phyloP scores from a whole-genome alignment of 2,888 invertebrate genomes.

The Nephrotoma flavescens region DNA sequence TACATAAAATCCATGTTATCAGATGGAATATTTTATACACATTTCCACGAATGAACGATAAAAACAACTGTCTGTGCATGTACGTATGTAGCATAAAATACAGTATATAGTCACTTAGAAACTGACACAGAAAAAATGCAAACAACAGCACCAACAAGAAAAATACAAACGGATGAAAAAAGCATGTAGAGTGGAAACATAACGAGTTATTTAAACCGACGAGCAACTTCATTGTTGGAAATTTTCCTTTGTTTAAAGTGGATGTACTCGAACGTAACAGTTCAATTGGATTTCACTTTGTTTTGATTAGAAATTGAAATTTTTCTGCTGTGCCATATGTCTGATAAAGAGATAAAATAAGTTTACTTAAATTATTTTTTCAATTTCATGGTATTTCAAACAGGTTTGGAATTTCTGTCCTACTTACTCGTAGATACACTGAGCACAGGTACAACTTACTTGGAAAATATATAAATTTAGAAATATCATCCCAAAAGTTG shows the following conservation, averaged over 20 bases:
- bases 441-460: too few species aligned
- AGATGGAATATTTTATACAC: background rate
- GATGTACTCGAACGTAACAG: background rate
- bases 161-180: background rate
- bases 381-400: too few species aligned
- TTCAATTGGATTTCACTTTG: background rate
- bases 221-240: background rate
- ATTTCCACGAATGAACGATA: background rate
- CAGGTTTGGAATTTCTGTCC: too few species aligned
- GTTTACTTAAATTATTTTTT: too few species aligned
- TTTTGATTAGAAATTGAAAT: background rate
- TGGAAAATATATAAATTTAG: too few species aligned
- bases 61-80: background rate
- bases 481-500: too few species aligned
- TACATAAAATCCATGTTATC: background rate
- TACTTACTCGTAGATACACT: too few species aligned
- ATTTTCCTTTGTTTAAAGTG: background rate
- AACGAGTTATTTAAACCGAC: background rate
- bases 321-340: too few species aligned
- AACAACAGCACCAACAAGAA: background rate
- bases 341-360: too few species aligned
- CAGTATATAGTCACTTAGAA: background rate
- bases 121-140: background rate
- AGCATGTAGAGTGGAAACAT: background rate
- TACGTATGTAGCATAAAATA: background rate